Evolutionary conservation across 2,113 vertebrate genomes (phyloP), one percentile per base, ranked within the genome.

Genomic region (Talpa occidentalis): DNA sequence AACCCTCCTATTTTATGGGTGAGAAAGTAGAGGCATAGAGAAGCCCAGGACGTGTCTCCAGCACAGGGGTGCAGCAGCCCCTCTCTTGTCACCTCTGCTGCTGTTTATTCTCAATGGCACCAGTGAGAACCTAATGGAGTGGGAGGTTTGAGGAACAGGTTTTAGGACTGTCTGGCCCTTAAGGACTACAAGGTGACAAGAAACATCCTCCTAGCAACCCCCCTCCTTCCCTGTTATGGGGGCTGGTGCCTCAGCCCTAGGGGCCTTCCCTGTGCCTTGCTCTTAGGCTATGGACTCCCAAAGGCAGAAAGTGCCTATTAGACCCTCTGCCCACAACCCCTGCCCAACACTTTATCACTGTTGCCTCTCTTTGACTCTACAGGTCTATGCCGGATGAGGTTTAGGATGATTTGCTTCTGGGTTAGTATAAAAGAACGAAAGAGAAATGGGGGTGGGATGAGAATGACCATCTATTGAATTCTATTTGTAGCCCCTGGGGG

Each of bases 181-280:
- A 37, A 64, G 77, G 28, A 77, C 30, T n/a, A 12, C 21, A 35
- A 59, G 64, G 49, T 28, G 91, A 73, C 47, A 16, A 74, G 66
- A 47, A 47, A 35, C 19, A 2, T 30, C 22, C 17, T 44, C 17
- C 64, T 52, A 52, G 49, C 22, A 72, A 3, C 22, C 22, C 16
- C 44, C 3, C 6, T 15, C 32, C 28, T 19, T 42, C 28, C 32
- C 5, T 3, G 0, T 5, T 0, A 3, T 14, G 15, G 66, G 47
- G 16, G 16, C 56, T 78, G 56, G 42, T 1, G 2, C n/a, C 47
- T 52, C n/a, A 52, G 40, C 24, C 40, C 47, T 66, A 3, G 42
- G 60, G 28, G 6, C 37, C 37, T 28, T 78, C 80, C 49, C 10
- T 47, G 10, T 0, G 26, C 26, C 49, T 67, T 44, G 28, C 22